Conservation (phyloP, 2,113 vertebrate genomes). For the Triplophysa dalaica region DNA sequence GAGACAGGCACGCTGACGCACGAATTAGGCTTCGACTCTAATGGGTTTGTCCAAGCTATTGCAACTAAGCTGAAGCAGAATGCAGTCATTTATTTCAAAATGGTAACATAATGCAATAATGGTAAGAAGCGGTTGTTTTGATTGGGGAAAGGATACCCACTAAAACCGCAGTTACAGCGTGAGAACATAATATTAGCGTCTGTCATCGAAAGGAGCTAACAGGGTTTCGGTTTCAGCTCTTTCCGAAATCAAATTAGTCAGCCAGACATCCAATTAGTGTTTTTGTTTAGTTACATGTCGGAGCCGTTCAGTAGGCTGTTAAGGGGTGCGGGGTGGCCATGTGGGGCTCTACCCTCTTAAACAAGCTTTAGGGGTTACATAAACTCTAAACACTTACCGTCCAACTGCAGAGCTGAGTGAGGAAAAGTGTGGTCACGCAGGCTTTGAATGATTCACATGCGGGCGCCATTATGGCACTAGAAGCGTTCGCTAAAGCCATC, state of each 20-base stretch:
- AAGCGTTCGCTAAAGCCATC: conserved; percentile 34
- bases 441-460: conserved; percentile 25
- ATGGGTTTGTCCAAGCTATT: conserved; percentile 62
- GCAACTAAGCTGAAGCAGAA: conserved; percentile 65
- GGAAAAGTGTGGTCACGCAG: conserved; percentile 5
- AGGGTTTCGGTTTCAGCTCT: conserved; percentile 77
- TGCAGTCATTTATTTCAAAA: conserved; percentile 78
- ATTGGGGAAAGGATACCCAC: conserved; percentile 74
- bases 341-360: conserved; percentile 8
- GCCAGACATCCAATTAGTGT: conserved; percentile 80
- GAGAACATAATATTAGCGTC: conserved; percentile 76
- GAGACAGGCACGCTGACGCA: conserved; percentile 13
- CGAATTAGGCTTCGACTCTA: conserved; percentile 66
- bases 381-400: conserved; percentile 42
- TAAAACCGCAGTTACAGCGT: conserved; percentile 69
- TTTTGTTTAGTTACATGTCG: conserved; percentile 76
- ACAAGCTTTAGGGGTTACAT: conserved; percentile 28
- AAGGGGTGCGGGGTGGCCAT: conserved; percentile 51
- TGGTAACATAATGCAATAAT: conserved; percentile 79
- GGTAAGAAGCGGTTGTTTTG: conserved; percentile 77
- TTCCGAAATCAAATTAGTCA: conserved; percentile 78
- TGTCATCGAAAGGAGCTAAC: conserved; percentile 75
- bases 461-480: conserved; percentile 3
- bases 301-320: conserved; percentile 63
- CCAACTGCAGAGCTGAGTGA: conserved; percentile 29